Conservation (phyloP, 2,888 invertebrate species). For the Pristionchus maxplancki region DNA sequence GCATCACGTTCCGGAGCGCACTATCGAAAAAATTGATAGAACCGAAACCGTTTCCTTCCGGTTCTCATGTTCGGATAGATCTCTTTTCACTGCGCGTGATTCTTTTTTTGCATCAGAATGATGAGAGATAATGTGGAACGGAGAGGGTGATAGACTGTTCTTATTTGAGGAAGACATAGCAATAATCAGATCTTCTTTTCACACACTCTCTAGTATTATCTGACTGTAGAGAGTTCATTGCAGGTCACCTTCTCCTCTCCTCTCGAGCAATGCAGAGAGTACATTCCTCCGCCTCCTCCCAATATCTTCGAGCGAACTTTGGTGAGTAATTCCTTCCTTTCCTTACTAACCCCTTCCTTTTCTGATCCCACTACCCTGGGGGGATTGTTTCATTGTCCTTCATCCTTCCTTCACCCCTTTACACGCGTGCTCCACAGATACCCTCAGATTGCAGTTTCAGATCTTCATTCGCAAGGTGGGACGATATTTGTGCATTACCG, state of each 20-base stretch:
- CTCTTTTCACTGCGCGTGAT: background rate
- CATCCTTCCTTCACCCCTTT: background rate
- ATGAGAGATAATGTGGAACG: background rate
- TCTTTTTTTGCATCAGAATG: background rate
- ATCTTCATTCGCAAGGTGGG: slow-evolving; percentile 17
- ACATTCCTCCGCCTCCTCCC: background rate
- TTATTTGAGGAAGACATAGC: too few species aligned
- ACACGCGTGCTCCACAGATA: background rate
- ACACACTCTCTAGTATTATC: background rate
- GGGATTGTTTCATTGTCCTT: too few species aligned
- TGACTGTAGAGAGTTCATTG: background rate
- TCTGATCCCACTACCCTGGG: too few species aligned
- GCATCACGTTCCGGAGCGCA: background rate
- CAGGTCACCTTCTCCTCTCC: slow-evolving; percentile 14
- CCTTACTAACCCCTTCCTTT: too few species aligned
- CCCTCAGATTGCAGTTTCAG: slow-evolving; percentile 30
- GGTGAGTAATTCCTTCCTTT: background rate
- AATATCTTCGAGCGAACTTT: background rate
- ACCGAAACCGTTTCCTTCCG: background rate
- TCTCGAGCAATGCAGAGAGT: background rate
- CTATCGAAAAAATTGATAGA: background rate
- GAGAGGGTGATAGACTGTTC: background rate
- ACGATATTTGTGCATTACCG: background rate
- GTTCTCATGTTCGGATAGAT: background rate
- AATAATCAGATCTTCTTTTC: background rate